A percentile compares a stretch with the other conserved stretches of the same genome.
Evolutionary conservation across 2,888 invertebrate genomes (phyloP).

Genomic region (Drosophila pseudotakahashii): DNA sequence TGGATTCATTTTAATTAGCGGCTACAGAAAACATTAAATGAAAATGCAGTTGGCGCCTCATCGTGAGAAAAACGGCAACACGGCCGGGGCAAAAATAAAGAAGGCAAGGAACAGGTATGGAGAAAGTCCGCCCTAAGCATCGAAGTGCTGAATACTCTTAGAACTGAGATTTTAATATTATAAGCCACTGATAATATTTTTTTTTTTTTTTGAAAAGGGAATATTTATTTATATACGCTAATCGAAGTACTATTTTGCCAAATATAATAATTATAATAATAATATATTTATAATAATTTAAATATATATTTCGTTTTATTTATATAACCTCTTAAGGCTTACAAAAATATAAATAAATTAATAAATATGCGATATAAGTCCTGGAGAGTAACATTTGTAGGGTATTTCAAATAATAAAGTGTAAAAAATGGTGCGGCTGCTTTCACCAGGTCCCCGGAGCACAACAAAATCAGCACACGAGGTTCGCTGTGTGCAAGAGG

Average conservation of each 20-base stretch:
- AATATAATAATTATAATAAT: too few relatives aligned
- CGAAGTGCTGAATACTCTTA: not conserved
- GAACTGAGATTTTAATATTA: not conserved
- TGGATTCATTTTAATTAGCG: constrained; percentile 73
- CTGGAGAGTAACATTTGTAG: not conserved
- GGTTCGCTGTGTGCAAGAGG: constrained; percentile 1
- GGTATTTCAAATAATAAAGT: constrained; percentile 6
- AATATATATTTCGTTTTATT: too few relatives aligned
- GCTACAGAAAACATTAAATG: constrained; percentile 42
- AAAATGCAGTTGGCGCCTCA: constrained; percentile 57
- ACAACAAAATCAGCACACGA: constrained; percentile 12
- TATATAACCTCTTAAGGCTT: too few relatives aligned
- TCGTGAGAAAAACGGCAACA: constrained; percentile 54
- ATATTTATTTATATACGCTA: too few relatives aligned
- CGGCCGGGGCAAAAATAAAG: constrained; percentile 21
- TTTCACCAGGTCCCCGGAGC: constrained; percentile 41
- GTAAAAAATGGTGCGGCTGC: constrained; percentile 25
- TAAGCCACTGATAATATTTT: too few relatives aligned
- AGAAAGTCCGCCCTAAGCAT: not conserved
- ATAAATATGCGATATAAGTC: too few relatives aligned
- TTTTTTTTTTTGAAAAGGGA: too few relatives aligned
- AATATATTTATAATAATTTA: too few relatives aligned
- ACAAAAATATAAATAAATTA: too few relatives aligned
- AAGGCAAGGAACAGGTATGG: constrained; percentile 4
- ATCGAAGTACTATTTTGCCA: too few relatives aligned